phyloP scores from a whole-genome alignment of 1,140 invertebrate genomes.

The Armadillidium nasatum region DNA sequence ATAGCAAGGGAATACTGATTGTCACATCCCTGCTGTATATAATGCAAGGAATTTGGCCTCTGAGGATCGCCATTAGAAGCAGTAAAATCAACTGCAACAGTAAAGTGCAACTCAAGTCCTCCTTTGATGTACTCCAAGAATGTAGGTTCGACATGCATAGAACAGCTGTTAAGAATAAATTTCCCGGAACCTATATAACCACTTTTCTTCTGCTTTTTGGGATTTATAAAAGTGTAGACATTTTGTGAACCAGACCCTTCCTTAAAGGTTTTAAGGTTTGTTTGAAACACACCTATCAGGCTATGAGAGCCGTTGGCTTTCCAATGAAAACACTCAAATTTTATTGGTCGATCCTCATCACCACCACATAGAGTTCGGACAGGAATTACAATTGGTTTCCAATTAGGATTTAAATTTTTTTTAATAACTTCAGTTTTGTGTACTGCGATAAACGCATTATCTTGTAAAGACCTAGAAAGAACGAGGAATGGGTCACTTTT shows the following conservation, averaged over 20 bases:
- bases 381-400: slow-evolving; percentile 55
- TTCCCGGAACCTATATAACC: slow-evolving; percentile 53
- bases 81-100: slow-evolving; percentile 61
- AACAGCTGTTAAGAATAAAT: slow-evolving; percentile 46
- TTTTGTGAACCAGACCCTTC: slow-evolving; percentile 46
- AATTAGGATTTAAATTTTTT: slow-evolving; percentile 57
- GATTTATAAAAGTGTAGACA: slow-evolving; percentile 50
- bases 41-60: slow-evolving; percentile 56
- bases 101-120: slow-evolving; percentile 59
- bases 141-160: slow-evolving; percentile 46
- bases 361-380: slow-evolving; percentile 55
- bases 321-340: slow-evolving; percentile 53
- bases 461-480: slow-evolving; percentile 53
- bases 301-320: slow-evolving; percentile 53
- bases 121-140: slow-evolving; percentile 55
- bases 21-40: slow-evolving; percentile 47
- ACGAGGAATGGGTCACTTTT: slow-evolving; percentile 58
- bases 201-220: slow-evolving; percentile 53
- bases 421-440: slow-evolving; percentile 58
- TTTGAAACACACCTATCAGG: slow-evolving; percentile 53
- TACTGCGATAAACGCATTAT: slow-evolving; percentile 54
- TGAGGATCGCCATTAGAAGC: slow-evolving; percentile 60
- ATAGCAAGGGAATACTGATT: slow-evolving; percentile 59
- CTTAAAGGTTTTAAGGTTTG: slow-evolving; percentile 47
- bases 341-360: slow-evolving; percentile 54